Evolutionary conservation across 2,888 invertebrate species (phyloP), one percentile per base, ranked within the genome.

Genomic region (Erpobdella octoculata): DNA sequence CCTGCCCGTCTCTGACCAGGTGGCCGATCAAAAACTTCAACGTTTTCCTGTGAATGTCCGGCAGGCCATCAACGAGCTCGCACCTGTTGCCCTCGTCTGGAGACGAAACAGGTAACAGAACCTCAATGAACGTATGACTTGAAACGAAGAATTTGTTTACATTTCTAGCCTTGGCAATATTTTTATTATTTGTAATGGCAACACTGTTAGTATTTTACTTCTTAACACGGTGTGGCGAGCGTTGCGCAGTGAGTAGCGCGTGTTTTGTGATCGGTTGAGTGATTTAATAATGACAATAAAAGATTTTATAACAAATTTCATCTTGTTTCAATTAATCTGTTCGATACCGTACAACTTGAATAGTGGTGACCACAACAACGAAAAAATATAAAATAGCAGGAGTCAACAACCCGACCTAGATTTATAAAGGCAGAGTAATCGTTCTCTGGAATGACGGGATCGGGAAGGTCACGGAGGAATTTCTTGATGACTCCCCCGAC

Each of bases 381-480:
- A n/a, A n/a, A n/a, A n/a, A n/a, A n/a, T n/a, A n/a, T n/a, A n/a
- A n/a, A n/a, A n/a, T n/a, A n/a, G n/a, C n/a, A n/a, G n/a, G n/a
- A n/a, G n/a, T n/a, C n/a, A n/a, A n/a, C n/a, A n/a, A n/a, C n/a
- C n/a, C n/a, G n/a, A 53, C 53, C 38, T 38, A 37, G 36, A 15
- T 35, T 87, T 73, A 90, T 85, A 81, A 90, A 89, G 76, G 85
- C 85, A 77, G 89, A 88, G 81, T 90, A 90, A 86, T 87, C 88
- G 79, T 87, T 87, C 41, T 89, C 88, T 33, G 90, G 90, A 76
- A 90, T 89, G 70, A 90, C 85, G 4, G 90, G 89, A 81, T 90
- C 89, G 0, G 89, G 89, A 75, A 90, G 82, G 80, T 90, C 90
- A 64, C 89, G 82, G 58, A 90, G 83, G 81, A 88, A 90, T 80